Percentiles rank a stretch among this genome's conserved stretches.
Evolutionary conservation across 64 coral and sea anemone species (phyloP).

Genomic region (Stichodactyla mertensii): DNA sequence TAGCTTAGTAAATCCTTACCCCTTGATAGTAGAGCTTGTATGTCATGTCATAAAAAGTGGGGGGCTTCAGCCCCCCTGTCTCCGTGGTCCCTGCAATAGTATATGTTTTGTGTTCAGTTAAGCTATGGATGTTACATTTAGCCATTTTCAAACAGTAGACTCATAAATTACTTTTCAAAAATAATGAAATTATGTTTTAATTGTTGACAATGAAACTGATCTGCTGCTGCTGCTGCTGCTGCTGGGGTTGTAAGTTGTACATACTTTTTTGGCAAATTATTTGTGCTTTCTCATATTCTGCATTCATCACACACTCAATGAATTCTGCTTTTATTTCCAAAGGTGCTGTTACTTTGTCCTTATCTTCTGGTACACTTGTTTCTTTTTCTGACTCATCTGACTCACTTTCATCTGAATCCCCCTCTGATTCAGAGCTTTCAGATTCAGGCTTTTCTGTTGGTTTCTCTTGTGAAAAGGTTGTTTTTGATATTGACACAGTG

Average conservation of each 20-base stretch:
- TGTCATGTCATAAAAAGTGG: too few relatives aligned
- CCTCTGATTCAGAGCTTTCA: conserved; percentile 41
- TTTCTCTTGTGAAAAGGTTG: background rate
- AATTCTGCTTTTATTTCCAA: conserved; percentile 84
- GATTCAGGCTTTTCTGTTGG: background rate
- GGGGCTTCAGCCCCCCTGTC: too few relatives aligned
- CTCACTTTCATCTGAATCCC: conserved; percentile 22
- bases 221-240: conserved; percentile 9
- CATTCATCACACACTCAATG: conserved; percentile 69
- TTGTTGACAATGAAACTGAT: background rate
- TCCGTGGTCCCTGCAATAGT: too few relatives aligned
- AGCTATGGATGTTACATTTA: too few relatives aligned
- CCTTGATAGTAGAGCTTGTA: too few relatives aligned
- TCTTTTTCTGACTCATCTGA: background rate
- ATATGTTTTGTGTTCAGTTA: too few relatives aligned
- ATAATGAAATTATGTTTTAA: too few relatives aligned
- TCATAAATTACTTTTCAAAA: too few relatives aligned
- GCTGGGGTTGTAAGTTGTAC: background rate
- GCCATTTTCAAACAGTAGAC: too few relatives aligned
- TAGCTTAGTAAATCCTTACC: too few relatives aligned
- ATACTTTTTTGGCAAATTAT: conserved; percentile 68
- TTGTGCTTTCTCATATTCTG: conserved; percentile 76
- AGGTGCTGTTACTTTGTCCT: conserved; percentile 42
- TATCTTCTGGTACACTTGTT: background rate
- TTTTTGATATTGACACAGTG: background rate